Conservation (phyloP, 2,797 vertebrate genomes). For the Intellagama lesueurii region DNA sequence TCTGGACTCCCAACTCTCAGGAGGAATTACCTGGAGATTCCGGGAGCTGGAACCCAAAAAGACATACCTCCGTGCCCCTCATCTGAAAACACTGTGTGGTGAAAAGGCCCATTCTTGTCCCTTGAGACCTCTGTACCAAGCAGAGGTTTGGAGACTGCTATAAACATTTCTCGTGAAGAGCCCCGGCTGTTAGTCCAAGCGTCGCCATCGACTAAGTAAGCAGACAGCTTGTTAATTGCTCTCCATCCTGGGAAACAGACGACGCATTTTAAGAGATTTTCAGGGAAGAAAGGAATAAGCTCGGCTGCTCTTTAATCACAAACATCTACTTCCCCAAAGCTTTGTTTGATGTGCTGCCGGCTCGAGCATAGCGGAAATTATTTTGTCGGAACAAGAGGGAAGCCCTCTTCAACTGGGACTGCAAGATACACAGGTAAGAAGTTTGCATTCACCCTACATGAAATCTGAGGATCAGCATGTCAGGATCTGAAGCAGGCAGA, state of each 20-base stretch:
- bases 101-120: background rate
- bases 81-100: background rate
- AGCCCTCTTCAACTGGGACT: background rate
- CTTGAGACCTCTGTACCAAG: background rate
- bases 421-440: background rate
- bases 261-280: background rate
- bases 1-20: too few species aligned
- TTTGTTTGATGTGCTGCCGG: too few species aligned
- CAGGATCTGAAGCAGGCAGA: background rate
- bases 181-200: background rate
- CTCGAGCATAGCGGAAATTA: background rate
- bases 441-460: fast-evolving
- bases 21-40: too few species aligned
- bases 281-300: background rate
- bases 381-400: background rate
- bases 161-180: background rate
- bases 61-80: too few species aligned
- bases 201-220: background rate
- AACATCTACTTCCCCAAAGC: background rate
- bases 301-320: background rate
- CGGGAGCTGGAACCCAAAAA: too few species aligned
- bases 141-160: background rate
- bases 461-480: background rate
- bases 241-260: background rate
- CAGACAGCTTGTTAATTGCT: background rate